A percentile compares a stretch with the other conserved stretches of the same genome.
These are phyloP conservation scores for Cylas formicarius DNA, from an alignment of 1,140 invertebrate species.

Conservation along the genomic window DNA sequence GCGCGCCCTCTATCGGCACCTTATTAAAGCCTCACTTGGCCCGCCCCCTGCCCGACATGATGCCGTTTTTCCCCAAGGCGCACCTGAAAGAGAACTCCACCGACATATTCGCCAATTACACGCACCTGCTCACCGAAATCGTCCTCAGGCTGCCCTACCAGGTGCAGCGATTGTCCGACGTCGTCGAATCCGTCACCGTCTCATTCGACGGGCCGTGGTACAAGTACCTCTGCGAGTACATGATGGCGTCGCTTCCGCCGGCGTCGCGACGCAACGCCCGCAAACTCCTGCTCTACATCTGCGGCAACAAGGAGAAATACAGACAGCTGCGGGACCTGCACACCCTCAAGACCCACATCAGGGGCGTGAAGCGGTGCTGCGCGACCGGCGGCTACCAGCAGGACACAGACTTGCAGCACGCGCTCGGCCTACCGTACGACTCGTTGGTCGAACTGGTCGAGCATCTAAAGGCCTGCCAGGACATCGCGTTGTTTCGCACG, in stretches of 20 bases:
- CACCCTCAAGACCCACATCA: constrained; percentile 74
- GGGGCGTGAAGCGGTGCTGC: constrained; percentile 55
- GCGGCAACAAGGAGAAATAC: constrained; percentile 94
- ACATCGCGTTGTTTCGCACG: constrained; percentile 84
- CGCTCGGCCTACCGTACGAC: constrained; percentile 67
- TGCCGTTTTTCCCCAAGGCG: constrained; percentile 89
- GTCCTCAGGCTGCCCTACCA: constrained; percentile 89
- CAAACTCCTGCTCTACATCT: constrained; percentile 86
- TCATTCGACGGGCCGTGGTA: constrained; percentile 63
- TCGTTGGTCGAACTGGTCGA: constrained; percentile 88
- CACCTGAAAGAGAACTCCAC: constrained; percentile 82
- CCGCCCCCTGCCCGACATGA: constrained; percentile 83
- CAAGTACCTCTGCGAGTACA: constrained; percentile 81
- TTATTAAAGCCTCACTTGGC: constrained; percentile 76
- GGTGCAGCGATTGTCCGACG: constrained; percentile 70
- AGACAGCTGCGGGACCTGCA: constrained; percentile 88
- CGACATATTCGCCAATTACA: constrained; percentile 91
- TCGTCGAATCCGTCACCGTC: constrained; percentile 44
- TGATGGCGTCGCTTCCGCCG: constrained; percentile 85
- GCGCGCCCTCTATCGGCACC: constrained; percentile 48
- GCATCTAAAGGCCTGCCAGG: constrained; percentile 88
- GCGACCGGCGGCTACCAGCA: constrained; percentile 52
- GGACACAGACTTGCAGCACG: constrained; percentile 40
- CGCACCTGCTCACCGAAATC: constrained; percentile 90
- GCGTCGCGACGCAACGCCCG: constrained; percentile 72